Base-by-base conservation (phyloP, 1,140 invertebrate genomes). In the Drosophila melanogaster region DNA sequence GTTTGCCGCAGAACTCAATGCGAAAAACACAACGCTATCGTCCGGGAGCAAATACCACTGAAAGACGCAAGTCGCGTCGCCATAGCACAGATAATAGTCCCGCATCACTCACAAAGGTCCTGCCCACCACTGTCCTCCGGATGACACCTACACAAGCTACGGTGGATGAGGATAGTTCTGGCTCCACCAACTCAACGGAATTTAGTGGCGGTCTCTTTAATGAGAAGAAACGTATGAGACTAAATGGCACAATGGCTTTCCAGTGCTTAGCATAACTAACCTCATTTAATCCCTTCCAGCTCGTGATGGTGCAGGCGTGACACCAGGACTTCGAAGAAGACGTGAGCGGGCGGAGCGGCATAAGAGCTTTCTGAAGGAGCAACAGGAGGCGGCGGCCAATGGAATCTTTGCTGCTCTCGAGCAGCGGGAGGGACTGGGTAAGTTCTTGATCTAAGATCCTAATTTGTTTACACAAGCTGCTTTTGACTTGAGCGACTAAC, bases 321-420 rank as follows among this genome's bases (percentile, higher is more conserved):
- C 96, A 10, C 96, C 96, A 17, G 96, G 95, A 22, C 92, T 96
- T 58, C 93, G 96, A 76, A 93, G 95, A 61, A 93, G 96, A 56
- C 92, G 96, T 43, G 96, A 96, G 92, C 94, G 96, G 59, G 95
- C 96, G 6, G 96, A 97, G 90, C 93, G 96, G 75, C 96, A 98
- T 90, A 94, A 95, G 66, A 95, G 95, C 80, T 96, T 97, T 91
- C 95, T 97, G 77, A 95, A 95, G 89, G 96, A 97, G 86, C 96
- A 97, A 86, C 96, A 95, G 91, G 95, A 95, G 92, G 94, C 93
- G 49, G 90, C 87, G 4, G 94, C 94, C 66, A 94, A 93, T 69
- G 90, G 90, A 81, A 93, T 93, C 81, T 93, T 92, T 90, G 93
- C 77, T 72, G 93, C 61, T 74, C 90, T 92, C 59, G 93, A 92